phyloP scores from a whole-genome alignment of 2,113 vertebrate species.

The Pipa parva region DNA sequence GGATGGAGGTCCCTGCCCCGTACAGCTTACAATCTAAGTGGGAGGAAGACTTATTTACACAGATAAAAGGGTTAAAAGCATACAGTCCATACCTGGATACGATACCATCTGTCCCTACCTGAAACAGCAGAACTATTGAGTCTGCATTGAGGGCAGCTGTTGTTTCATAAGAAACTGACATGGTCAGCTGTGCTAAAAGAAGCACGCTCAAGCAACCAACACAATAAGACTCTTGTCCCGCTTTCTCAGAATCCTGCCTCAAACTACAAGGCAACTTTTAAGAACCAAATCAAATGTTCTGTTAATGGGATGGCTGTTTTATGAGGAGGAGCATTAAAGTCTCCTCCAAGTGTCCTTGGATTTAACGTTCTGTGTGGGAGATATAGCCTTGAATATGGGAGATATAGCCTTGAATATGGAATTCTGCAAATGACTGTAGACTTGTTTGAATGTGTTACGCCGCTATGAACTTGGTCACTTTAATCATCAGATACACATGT shows the following conservation, averaged over 20 bases:
- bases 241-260: slow-evolving; percentile 55
- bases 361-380: slow-evolving; percentile 12
- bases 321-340: slow-evolving; percentile 48
- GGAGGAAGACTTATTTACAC: too few relatives aligned
- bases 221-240: slow-evolving; percentile 65
- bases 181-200: slow-evolving; percentile 70
- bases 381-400: background rate
- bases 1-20: too few relatives aligned
- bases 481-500: too few relatives aligned
- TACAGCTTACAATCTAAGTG: too few relatives aligned
- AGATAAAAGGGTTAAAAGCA: slow-evolving; percentile 1
- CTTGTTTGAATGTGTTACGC: too few relatives aligned
- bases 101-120: slow-evolving; percentile 72
- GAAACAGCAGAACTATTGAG: slow-evolving; percentile 69
- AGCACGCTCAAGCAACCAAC: slow-evolving; percentile 47
- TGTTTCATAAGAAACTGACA: slow-evolving; percentile 65
- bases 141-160: slow-evolving; percentile 66
- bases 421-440: background rate
- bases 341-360: slow-evolving; percentile 11
- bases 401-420: background rate
- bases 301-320: slow-evolving; percentile 56
- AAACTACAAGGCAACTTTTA: slow-evolving; percentile 46
- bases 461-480: too few relatives aligned
- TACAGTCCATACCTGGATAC: slow-evolving; percentile 56
- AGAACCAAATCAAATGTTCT: slow-evolving; percentile 49